Conservation (phyloP, 2,888 invertebrate genomes). For the Agrotis puta region DNA sequence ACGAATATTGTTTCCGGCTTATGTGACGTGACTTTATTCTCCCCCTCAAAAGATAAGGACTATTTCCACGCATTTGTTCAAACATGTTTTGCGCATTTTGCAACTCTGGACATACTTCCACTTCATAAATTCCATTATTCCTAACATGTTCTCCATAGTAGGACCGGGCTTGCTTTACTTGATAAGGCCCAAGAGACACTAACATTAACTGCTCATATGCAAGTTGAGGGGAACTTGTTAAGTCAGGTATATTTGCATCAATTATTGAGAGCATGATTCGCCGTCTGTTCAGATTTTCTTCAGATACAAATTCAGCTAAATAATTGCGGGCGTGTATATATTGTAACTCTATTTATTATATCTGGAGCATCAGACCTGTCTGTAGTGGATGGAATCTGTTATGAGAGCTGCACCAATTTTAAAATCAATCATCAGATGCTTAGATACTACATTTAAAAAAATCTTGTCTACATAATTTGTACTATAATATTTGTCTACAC, state of each 20-base stretch:
- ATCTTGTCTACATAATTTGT: too few species aligned
- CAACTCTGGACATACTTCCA: conserved; percentile 6
- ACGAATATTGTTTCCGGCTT: neutral
- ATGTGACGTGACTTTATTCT: conserved; percentile 8
- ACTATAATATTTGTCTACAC: too few species aligned
- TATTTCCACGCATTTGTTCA: neutral
- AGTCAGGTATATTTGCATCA: conserved; percentile 1
- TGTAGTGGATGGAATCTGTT: too few species aligned
- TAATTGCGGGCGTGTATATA: neutral
- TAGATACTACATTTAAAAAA: too few species aligned
- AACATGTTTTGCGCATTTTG: conserved; percentile 1
- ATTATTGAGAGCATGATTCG: neutral
- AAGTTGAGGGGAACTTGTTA: neutral
- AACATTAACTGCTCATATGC: too few species aligned
- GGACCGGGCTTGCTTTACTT: conserved; percentile 2
- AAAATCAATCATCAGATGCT: too few species aligned
- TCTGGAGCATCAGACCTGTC: too few species aligned
- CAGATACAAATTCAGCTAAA: neutral
- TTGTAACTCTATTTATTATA: neutral
- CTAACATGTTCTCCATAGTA: conserved; percentile 5
- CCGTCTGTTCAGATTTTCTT: neutral
- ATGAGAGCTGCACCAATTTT: too few species aligned
- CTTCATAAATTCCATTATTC: neutral
- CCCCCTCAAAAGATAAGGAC: conserved; percentile 1
- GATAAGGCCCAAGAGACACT: neutral